A percentile compares a stretch with the other conserved stretches of the same genome.
Evolutionary conservation across 2,888 invertebrate species (phyloP).

Genomic region (Tupiocoris notatus): DNA sequence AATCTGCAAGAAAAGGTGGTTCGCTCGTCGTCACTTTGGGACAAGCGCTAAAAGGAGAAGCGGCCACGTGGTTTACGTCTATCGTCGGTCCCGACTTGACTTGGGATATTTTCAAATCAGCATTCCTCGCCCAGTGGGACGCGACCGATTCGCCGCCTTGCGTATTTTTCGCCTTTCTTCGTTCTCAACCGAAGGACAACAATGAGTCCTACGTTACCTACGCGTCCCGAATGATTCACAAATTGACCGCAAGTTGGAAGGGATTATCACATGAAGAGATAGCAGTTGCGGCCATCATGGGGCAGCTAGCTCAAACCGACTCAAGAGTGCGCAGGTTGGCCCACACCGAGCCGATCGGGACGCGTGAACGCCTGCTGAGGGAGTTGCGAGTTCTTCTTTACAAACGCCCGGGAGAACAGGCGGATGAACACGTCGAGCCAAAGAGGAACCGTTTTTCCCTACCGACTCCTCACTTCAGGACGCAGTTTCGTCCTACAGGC

Average conservation of each 20-base stretch:
- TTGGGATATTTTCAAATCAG: neutral
- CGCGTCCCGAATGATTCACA: constrained; percentile 8
- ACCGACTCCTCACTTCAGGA: no score
- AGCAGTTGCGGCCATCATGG: constrained; percentile 1
- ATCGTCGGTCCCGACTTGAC: constrained; percentile 5
- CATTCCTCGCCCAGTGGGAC: constrained; percentile 3
- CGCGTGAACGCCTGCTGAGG: neutral
- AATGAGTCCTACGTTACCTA: constrained; percentile 1
- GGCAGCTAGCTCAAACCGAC: neutral
- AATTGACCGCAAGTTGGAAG: constrained; percentile 6
- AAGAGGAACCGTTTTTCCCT: no score
- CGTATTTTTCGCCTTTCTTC: constrained; percentile 4
- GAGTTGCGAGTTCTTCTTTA: neutral
- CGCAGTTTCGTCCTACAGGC: no score
- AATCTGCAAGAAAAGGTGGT: neutral
- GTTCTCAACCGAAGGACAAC: neutral
- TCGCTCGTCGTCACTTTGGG: neutral
- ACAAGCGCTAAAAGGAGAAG: constrained; percentile 11
- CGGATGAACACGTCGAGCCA: neutral
- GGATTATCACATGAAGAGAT: neutral
- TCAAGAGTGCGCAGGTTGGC: no score
- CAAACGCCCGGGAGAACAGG: neutral
- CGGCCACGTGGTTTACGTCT: neutral
- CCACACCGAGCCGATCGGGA: neutral
- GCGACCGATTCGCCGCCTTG: neutral